Evolutionary conservation across 1,140 invertebrate genomes (phyloP).

Genomic region (Ceratosolen solmsi): DNA sequence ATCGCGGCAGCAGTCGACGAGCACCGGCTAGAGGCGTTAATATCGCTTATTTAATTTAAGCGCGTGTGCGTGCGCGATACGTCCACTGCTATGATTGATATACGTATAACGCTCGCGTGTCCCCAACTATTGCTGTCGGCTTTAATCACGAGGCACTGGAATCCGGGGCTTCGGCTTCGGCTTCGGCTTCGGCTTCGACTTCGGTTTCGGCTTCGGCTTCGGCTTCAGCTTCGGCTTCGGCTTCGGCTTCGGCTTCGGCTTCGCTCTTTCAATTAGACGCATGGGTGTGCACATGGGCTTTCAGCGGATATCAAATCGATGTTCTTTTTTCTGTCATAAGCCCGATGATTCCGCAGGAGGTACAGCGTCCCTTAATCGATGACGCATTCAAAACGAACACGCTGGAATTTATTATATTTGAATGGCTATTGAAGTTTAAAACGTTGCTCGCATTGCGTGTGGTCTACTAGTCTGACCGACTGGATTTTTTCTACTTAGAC

Average conservation of each 20-base stretch:
- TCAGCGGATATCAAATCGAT: neutral
- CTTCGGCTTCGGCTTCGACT: too few relatives aligned
- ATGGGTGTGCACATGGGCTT: neutral
- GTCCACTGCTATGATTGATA: too few relatives aligned
- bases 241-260: too few relatives aligned
- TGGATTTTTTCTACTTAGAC: neutral
- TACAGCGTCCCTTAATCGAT: too few relatives aligned
- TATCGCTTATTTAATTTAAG: slow-evolving; percentile 31
- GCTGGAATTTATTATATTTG: neutral
- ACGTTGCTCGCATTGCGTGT: neutral
- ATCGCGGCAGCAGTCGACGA: neutral
- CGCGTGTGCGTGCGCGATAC: neutral
- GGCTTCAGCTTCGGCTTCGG: too few relatives aligned
- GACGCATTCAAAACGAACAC: neutral
- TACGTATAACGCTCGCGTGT: neutral
- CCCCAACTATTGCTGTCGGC: neutral
- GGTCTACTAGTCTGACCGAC: neutral
- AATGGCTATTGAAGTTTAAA: neutral
- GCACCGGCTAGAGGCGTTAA: slow-evolving; percentile 5
- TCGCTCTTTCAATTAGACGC: slow-evolving; percentile 2
- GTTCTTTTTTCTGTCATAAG: neutral
- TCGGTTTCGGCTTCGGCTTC: too few relatives aligned
- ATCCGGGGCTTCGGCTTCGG: too few relatives aligned
- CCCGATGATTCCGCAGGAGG: neutral
- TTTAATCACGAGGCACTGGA: neutral